These are phyloP conservation scores for Tenrec ecaudatus DNA, from an alignment of 2,113 vertebrate genomes.

Conservation along the genomic window DNA sequence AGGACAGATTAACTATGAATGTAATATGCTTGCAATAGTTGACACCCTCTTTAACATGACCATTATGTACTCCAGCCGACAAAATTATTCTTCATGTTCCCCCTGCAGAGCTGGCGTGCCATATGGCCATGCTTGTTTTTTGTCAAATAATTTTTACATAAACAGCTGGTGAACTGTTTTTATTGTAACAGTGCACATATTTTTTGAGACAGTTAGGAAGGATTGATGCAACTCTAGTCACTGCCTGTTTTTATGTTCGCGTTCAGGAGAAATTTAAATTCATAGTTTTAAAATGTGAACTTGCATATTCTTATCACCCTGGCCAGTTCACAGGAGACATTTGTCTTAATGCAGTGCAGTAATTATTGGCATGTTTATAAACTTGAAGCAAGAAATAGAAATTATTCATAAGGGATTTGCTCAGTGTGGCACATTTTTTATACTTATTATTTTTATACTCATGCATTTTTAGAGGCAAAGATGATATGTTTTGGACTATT, in stretches of 20 bases:
- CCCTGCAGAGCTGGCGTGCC: constrained; percentile 83
- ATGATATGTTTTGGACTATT: constrained; percentile 70
- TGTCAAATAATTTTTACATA: constrained; percentile 90
- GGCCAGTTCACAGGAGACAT: constrained; percentile 54
- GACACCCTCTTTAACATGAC: constrained; percentile 88
- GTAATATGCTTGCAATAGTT: constrained; percentile 83
- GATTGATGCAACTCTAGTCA: constrained; percentile 83
- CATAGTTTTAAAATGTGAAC: constrained; percentile 73
- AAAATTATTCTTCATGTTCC: constrained; percentile 86
- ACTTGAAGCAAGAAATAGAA: constrained; percentile 70
- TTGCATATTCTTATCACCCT: constrained; percentile 56
- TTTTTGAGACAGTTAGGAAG: constrained; percentile 88
- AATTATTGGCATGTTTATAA: constrained; percentile 66
- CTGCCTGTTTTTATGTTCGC: constrained; percentile 81
- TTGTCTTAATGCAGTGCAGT: constrained; percentile 24
- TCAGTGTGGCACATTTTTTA: constrained; percentile 50
- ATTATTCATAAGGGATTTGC: constrained; percentile 63
- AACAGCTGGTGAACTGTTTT: constrained; percentile 91
- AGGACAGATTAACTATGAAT: constrained; percentile 89
- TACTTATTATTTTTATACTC: constrained; percentile 71
- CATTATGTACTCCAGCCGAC: constrained; percentile 87
- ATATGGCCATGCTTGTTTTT: constrained; percentile 90
- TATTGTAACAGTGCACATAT: constrained; percentile 88
- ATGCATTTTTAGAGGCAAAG: constrained; percentile 74
- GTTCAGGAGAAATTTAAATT: constrained; percentile 77